phyloP scores from a whole-genome alignment of 2,113 vertebrate genomes.

The Heterotis niloticus region DNA sequence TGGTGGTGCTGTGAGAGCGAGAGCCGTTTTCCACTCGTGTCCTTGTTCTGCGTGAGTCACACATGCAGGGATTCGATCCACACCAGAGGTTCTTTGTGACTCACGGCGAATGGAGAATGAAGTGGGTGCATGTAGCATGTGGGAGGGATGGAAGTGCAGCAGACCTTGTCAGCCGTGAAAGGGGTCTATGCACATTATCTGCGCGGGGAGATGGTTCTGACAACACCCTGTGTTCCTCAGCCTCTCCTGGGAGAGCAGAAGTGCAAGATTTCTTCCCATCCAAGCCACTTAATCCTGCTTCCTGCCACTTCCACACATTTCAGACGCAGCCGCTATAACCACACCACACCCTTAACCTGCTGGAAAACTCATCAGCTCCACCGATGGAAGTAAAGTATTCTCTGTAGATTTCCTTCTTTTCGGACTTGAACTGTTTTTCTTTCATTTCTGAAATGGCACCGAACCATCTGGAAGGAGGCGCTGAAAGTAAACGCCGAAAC shows the following conservation, averaged over 20 bases:
- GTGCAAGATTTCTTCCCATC: no score
- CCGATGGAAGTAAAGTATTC: background rate
- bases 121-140: background rate
- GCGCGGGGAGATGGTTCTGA: background rate
- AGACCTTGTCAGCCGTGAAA: background rate
- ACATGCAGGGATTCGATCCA: background rate
- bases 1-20: slow-evolving; percentile 1
- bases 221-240: background rate
- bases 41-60: background rate
- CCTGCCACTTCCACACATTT: background rate
- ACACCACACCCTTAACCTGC: background rate
- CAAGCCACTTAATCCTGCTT: background rate
- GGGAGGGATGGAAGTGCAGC: no score
- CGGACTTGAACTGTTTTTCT: background rate
- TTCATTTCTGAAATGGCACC: background rate
- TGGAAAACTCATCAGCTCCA: no score
- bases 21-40: background rate
- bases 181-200: background rate
- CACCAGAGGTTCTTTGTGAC: background rate
- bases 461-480: background rate
- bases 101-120: background rate
- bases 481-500: background rate
- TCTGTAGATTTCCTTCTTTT: background rate
- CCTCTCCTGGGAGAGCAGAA: background rate
- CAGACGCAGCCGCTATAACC: background rate